Evolutionary conservation across 1,140 invertebrate species (phyloP).

Genomic region (Drosophila punjabiensis): DNA sequence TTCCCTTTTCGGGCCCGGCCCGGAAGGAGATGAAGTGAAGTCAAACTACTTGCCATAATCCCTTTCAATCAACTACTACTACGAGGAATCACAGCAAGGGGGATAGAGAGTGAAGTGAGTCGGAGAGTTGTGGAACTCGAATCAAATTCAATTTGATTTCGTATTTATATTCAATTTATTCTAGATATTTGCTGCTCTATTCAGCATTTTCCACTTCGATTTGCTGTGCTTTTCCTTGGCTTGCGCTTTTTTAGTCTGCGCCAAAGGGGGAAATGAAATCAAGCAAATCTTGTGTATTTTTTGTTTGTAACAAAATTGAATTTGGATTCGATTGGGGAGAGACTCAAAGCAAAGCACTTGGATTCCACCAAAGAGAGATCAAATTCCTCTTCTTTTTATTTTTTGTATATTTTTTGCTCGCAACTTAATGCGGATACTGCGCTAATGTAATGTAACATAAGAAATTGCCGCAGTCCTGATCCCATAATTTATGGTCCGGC

Average conservation of each 20-base stretch:
- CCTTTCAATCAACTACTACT: conserved; percentile 56
- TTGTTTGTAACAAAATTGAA: conserved; percentile 50
- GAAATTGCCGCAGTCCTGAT: conserved; percentile 63
- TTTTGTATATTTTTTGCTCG: neutral
- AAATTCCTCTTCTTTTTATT: neutral
- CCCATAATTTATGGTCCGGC: conserved; percentile 71
- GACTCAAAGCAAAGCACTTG: conserved; percentile 10
- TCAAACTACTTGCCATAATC: conserved; percentile 49
- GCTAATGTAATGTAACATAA: conserved; percentile 36
- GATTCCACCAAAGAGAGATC: conserved; percentile 1
- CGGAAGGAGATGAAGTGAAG: conserved; percentile 5
- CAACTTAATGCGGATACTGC: conserved; percentile 1
- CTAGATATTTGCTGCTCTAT: conserved; percentile 68
- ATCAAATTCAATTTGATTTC: conserved; percentile 71
- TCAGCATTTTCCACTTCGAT: conserved; percentile 50
- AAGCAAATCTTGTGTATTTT: conserved; percentile 50
- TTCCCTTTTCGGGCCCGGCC: neutral
- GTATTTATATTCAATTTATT: conserved; percentile 81
- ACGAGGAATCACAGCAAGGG: conserved; percentile 21
- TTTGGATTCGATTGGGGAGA: conserved; percentile 29
- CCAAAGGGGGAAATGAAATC: conserved; percentile 37
- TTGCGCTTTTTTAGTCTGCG: conserved; percentile 37
- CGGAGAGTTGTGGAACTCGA: conserved; percentile 3
- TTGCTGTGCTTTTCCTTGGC: conserved; percentile 26
- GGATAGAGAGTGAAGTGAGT: neutral